These are phyloP conservation scores for Drosophila nigricruria DNA, from an alignment of 2,888 invertebrate genomes.

Conservation along the genomic window DNA sequence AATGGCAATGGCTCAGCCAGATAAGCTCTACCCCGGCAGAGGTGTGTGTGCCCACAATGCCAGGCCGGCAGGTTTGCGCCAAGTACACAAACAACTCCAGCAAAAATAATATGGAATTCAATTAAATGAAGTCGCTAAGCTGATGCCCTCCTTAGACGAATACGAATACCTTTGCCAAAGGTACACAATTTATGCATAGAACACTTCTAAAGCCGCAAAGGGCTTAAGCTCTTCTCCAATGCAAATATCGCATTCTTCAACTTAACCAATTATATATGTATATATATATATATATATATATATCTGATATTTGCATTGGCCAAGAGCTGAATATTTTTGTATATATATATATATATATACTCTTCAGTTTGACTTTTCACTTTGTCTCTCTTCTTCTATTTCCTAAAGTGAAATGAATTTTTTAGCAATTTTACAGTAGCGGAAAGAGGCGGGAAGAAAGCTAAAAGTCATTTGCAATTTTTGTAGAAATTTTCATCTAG, in stretches of 20 bases:
- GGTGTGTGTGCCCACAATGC: slow-evolving; percentile 42
- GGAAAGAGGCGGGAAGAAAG: neutral
- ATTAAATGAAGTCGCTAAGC: slow-evolving; percentile 14
- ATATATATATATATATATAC: too few relatives aligned
- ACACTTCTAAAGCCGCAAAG: neutral
- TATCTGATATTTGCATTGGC: neutral
- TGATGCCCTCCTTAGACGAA: slow-evolving; percentile 36
- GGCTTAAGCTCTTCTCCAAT: neutral
- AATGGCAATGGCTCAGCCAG: slow-evolving; percentile 8
- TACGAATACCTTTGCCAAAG: neutral
- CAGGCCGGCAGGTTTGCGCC: slow-evolving; percentile 26
- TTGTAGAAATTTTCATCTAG: neutral
- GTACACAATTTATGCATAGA: neutral
- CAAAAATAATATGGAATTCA: slow-evolving; percentile 27
- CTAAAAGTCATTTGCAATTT: neutral
- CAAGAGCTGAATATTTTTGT: too few relatives aligned
- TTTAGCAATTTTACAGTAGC: neutral
- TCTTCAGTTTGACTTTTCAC: neutral
- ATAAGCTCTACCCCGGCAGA: slow-evolving; percentile 40
- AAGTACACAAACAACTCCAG: slow-evolving; percentile 8
- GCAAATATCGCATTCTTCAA: neutral
- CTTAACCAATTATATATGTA: neutral
- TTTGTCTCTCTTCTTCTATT: neutral
- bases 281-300: neutral
- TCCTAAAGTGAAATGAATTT: neutral